Conservation (phyloP, 2,888 invertebrate species). For the Dynastes hyllus region DNA sequence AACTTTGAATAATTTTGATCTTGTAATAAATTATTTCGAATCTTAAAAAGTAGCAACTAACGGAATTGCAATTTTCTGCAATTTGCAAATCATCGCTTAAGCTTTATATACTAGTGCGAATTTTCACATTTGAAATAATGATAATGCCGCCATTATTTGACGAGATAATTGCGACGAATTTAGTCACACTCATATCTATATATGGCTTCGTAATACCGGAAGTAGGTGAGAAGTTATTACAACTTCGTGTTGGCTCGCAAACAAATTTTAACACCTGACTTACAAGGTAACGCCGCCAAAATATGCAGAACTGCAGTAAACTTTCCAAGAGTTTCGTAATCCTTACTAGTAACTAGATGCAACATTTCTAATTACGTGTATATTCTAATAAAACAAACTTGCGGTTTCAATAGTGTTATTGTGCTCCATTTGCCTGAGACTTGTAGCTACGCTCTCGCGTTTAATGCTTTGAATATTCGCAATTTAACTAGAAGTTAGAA, state of each 20-base stretch:
- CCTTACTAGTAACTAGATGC: background rate
- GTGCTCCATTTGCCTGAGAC: background rate
- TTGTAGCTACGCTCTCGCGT: background rate
- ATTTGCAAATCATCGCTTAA: no score
- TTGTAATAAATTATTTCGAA: no score
- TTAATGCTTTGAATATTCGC: no score
- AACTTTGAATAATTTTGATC: no score
- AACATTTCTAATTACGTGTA: background rate
- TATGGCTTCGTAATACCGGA: background rate
- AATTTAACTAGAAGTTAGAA: no score
- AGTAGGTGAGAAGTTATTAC: background rate
- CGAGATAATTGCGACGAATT: constrained; percentile 1
- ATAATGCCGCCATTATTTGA: no score
- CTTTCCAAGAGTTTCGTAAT: constrained; percentile 24
- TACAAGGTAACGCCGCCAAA: constrained; percentile 4
- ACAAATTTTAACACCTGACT: background rate
- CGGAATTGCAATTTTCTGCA: no score
- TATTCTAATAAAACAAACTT: constrained; percentile 26
- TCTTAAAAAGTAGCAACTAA: no score
- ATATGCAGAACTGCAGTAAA: background rate
- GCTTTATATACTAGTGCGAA: no score
- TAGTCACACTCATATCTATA: background rate
- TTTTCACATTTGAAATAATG: no score
- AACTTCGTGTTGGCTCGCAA: background rate
- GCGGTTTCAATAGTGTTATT: background rate